Evolutionary conservation across 2,797 vertebrate species (phyloP).

Genomic region (Diplodus sargus): DNA sequence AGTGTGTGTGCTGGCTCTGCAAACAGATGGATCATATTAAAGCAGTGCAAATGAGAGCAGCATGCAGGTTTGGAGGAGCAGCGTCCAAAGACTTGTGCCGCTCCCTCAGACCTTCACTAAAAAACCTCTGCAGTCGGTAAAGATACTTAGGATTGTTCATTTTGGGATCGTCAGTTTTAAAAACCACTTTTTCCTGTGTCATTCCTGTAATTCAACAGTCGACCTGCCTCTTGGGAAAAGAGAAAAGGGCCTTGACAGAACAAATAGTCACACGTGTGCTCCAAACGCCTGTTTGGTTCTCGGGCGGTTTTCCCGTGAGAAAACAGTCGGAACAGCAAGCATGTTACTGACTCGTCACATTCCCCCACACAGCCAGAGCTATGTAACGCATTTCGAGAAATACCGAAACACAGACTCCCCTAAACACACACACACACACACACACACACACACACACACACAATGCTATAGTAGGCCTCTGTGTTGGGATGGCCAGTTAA

Average conservation of each 20-base stretch:
- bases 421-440: neutral
- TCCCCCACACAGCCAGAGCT: constrained; percentile 74
- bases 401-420: constrained; percentile 48
- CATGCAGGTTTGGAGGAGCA: constrained; percentile 42
- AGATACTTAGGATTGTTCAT: neutral
- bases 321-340: constrained; percentile 68
- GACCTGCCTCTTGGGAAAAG: neutral
- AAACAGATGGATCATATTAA: constrained; percentile 67
- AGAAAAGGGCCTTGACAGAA: constrained; percentile 8
- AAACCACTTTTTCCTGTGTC: neutral
- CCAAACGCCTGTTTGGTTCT: constrained; percentile 63
- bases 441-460: constrained; percentile 7
- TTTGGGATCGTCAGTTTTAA: neutral
- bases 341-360: constrained; percentile 78
- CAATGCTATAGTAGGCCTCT: no score
- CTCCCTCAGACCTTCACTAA: neutral
- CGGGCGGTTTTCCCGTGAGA: constrained; percentile 81
- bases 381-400: constrained; percentile 74
- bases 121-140: neutral
- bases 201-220: neutral
- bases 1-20: constrained; percentile 9
- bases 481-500: neutral
- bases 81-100: neutral
- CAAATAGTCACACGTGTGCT: constrained; percentile 61
- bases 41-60: constrained; percentile 43